phyloP scores from a whole-genome alignment of 2,113 vertebrate genomes.

The Aix galericulata region DNA sequence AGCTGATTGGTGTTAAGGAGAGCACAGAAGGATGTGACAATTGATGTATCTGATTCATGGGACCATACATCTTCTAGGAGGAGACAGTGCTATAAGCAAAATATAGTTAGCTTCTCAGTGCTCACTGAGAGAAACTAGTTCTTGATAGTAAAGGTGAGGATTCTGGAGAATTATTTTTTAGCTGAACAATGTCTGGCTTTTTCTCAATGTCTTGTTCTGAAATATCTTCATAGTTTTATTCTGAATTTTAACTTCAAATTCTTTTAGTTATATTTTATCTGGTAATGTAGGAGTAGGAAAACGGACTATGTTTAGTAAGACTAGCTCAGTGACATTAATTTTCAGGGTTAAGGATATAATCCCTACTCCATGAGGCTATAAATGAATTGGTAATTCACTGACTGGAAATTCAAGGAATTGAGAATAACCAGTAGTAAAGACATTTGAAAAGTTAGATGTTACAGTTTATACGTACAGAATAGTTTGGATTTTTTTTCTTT shows the following conservation, averaged over 20 bases:
- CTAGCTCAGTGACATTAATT: conserved; percentile 57
- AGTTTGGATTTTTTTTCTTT: not conserved
- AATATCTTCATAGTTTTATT: not conserved
- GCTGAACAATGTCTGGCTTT: fast-evolving
- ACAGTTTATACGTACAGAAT: not conserved
- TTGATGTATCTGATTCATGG: not conserved
- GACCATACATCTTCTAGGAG: not conserved
- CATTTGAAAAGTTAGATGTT: not conserved
- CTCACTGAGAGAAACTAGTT: not conserved
- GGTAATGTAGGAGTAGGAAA: not conserved
- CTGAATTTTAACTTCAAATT: not conserved
- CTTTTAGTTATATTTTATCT: not conserved
- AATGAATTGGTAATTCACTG: conserved; percentile 68
- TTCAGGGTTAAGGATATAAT: conserved; percentile 59
- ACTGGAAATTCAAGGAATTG: conserved; percentile 25
- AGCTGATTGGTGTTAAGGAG: not conserved
- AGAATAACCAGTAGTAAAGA: not conserved
- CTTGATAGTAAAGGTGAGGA: not conserved
- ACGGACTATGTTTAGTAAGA: conserved; percentile 37
- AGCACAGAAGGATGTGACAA: not conserved
- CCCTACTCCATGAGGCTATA: conserved; percentile 23
- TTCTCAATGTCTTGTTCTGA: not conserved
- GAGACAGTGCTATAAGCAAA: not conserved
- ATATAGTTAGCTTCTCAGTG: not conserved
- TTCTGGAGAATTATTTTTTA: not conserved